phyloP scores from a whole-genome alignment of 2,888 invertebrate species.

The Orthonychiurus folsomi region DNA sequence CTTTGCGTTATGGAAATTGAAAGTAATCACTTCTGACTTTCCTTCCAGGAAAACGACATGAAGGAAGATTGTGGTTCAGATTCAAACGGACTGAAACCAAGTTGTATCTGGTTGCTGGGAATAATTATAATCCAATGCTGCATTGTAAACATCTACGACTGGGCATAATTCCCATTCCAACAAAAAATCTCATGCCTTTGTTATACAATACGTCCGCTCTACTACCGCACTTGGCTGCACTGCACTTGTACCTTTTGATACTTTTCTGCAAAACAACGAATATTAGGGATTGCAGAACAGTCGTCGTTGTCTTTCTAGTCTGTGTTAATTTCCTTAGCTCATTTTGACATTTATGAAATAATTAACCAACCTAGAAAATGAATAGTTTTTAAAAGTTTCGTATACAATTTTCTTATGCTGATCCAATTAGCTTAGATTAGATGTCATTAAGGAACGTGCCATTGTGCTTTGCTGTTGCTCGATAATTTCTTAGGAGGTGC shows the following conservation, averaged over 20 bases:
- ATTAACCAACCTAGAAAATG: background rate
- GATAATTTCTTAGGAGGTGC: background rate
- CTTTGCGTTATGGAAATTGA: background rate
- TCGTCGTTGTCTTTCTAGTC: background rate
- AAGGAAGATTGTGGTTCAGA: slow-evolving; percentile 11
- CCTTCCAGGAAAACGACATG: slow-evolving; percentile 9
- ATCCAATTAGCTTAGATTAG: too few species aligned
- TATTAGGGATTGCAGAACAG: background rate
- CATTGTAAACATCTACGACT: background rate
- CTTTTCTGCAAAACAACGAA: background rate
- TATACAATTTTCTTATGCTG: too few species aligned
- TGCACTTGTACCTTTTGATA: background rate
- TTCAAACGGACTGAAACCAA: background rate
- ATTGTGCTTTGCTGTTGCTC: background rate
- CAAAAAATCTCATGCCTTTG: background rate
- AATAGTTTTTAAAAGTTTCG: background rate
- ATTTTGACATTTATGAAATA: too few species aligned
- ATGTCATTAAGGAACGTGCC: background rate
- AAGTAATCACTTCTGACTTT: background rate
- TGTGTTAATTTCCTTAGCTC: too few species aligned
- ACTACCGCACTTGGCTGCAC: background rate
- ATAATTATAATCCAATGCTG: background rate
- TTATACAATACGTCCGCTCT: background rate
- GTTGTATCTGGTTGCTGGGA: background rate
- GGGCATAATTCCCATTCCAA: background rate